These are phyloP conservation scores for Montipora sp. DNA, from an alignment of 64 coral and sea anemone species.

Conservation along the genomic window DNA sequence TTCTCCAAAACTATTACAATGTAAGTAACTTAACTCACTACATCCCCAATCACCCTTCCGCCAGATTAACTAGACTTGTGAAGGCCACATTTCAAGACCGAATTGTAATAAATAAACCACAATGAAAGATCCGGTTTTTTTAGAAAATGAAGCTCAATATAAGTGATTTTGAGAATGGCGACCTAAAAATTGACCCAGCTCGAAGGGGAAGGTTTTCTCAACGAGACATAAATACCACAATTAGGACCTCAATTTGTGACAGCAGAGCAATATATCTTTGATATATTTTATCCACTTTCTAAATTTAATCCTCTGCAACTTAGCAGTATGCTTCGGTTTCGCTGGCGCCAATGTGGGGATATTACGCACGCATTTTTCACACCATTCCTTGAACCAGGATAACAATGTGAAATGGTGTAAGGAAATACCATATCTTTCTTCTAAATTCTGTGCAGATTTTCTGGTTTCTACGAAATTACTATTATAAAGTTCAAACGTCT, in stretches of 20 bases:
- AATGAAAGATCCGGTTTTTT: neutral
- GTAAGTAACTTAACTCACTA: conserved; percentile 13
- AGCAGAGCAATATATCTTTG: too few relatives aligned
- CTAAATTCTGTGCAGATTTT: too few relatives aligned
- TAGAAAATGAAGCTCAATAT: neutral
- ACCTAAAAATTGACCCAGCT: neutral
- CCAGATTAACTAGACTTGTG: neutral
- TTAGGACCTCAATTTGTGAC: neutral
- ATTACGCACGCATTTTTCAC: too few relatives aligned
- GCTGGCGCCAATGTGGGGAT: too few relatives aligned
- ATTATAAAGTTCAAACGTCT: too few relatives aligned
- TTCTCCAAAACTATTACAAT: neutral
- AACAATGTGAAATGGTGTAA: too few relatives aligned
- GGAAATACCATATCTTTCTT: too few relatives aligned
- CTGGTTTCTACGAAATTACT: too few relatives aligned
- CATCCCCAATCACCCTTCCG: neutral
- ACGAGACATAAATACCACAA: neutral
- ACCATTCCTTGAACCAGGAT: too few relatives aligned
- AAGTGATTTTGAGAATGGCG: neutral
- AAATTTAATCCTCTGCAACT: too few relatives aligned
- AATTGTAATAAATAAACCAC: neutral
- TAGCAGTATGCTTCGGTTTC: too few relatives aligned
- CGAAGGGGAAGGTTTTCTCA: neutral
- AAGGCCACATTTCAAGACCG: neutral
- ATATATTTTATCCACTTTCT: too few relatives aligned